phyloP scores from a whole-genome alignment of 1,140 invertebrate genomes.

The Macrosteles quadrilineatus region DNA sequence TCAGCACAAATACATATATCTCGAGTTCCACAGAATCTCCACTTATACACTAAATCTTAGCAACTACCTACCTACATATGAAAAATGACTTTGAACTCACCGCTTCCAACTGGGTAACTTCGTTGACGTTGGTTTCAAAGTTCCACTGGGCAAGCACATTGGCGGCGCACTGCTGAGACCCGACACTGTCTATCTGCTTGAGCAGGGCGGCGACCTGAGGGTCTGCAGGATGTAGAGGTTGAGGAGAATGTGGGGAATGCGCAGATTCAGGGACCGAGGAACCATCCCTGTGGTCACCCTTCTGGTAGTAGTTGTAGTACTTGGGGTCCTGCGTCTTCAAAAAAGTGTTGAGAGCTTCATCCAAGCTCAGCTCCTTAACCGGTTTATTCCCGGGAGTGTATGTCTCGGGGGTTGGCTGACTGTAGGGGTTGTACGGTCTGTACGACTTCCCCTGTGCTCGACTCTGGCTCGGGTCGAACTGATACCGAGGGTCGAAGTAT shows the following conservation, averaged over 20 bases:
- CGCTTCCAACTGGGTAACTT: slow-evolving; percentile 75
- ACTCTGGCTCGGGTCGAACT: slow-evolving; percentile 8
- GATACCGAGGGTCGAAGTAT: slow-evolving; percentile 9
- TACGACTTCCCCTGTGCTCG: background rate
- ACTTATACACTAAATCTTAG: no score
- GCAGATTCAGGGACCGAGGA: background rate
- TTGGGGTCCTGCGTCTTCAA: slow-evolving; percentile 39
- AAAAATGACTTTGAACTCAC: slow-evolving; percentile 67
- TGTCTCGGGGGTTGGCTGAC: background rate
- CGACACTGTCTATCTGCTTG: slow-evolving; percentile 67
- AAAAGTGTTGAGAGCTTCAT: slow-evolving; percentile 31
- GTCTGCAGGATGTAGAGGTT: background rate
- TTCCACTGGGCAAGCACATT: slow-evolving; percentile 85
- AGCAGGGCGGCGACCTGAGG: slow-evolving; percentile 54
- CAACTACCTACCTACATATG: no score
- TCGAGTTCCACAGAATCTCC: no score
- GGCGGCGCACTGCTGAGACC: slow-evolving; percentile 73
- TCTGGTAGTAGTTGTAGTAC: slow-evolving; percentile 34
- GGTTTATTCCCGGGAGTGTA: background rate
- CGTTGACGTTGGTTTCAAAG: slow-evolving; percentile 85
- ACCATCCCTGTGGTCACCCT: slow-evolving; percentile 14
- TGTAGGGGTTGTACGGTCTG: background rate
- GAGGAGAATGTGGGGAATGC: background rate
- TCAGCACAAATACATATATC: no score
- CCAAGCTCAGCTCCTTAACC: slow-evolving; percentile 7